phyloP scores from a whole-genome alignment of 2,113 vertebrate species.

The Colistium nudipinnis region DNA sequence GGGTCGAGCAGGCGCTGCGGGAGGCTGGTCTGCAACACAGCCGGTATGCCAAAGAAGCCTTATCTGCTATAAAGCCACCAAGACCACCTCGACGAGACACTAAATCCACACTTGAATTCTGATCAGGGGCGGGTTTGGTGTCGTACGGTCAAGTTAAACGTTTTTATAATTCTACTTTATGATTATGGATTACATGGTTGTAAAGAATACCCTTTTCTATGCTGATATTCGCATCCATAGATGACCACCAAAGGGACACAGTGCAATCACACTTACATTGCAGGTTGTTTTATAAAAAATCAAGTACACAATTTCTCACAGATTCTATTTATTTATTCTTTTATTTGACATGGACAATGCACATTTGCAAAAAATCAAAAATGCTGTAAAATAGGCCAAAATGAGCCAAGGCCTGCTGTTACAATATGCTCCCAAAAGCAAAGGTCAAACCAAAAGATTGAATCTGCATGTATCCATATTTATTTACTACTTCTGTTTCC shows the following conservation, averaged over 20 bases:
- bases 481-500: neutral
- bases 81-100: constrained; percentile 89
- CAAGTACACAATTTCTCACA: constrained; percentile 1
- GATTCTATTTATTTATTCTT: too few species aligned
- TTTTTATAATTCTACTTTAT: too few species aligned
- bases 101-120: constrained; percentile 81
- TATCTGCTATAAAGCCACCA: constrained; percentile 84
- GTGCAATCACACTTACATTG: constrained; percentile 31
- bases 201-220: neutral
- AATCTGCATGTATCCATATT: neutral
- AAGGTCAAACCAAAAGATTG: neutral
- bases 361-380: too few species aligned
- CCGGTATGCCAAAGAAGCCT: constrained; percentile 85
- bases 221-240: neutral
- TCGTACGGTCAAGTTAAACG: neutral
- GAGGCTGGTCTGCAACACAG: constrained; percentile 89
- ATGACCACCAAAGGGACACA: constrained; percentile 9
- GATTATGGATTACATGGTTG: neutral
- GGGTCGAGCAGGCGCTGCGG: constrained; percentile 89
- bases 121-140: constrained; percentile 18
- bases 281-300: constrained; percentile 7
- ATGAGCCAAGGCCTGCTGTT: too few species aligned
- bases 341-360: too few species aligned
- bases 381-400: too few species aligned
- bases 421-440: too few species aligned